These are phyloP conservation scores for Kryphioiulus occultus DNA, from an alignment of 2,888 invertebrate species.

Conservation along the genomic window DNA sequence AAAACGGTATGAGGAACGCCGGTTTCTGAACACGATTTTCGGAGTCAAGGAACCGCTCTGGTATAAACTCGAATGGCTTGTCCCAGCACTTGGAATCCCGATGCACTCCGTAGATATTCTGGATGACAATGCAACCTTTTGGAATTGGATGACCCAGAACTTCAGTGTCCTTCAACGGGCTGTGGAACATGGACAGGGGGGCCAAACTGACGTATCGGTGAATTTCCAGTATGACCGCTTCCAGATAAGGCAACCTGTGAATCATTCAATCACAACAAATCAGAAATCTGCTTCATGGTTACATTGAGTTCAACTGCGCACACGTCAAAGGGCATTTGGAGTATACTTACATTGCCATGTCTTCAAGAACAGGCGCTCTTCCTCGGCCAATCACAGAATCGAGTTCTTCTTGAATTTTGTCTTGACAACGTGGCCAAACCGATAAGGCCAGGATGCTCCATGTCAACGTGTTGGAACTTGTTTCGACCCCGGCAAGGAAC, in stretches of 20 bases:
- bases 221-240: neutral
- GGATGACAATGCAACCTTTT: neutral
- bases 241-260: neutral
- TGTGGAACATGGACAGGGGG: neutral
- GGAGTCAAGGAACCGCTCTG: neutral
- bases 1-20: neutral
- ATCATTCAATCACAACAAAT: neutral
- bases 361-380: constrained; percentile 54
- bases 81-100: neutral
- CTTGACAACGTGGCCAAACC: constrained; percentile 56
- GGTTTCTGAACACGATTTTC: neutral
- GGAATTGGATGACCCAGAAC: neutral
- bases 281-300: too few relatives aligned
- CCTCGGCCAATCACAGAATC: constrained; percentile 56
- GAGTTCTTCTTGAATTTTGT: constrained; percentile 59
- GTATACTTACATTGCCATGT: too few relatives aligned
- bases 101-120: neutral
- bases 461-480: constrained; percentile 54
- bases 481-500: constrained; percentile 54
- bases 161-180: neutral
- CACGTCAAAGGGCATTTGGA: too few relatives aligned
- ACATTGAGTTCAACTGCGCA: too few relatives aligned
- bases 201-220: neutral
- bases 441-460: too few relatives aligned
- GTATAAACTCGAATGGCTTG: neutral